A percentile compares a stretch with the other conserved stretches of the same genome.
Conservation (phyloP, 2,113 vertebrate species). For the Ceyx melanurus region DNA sequence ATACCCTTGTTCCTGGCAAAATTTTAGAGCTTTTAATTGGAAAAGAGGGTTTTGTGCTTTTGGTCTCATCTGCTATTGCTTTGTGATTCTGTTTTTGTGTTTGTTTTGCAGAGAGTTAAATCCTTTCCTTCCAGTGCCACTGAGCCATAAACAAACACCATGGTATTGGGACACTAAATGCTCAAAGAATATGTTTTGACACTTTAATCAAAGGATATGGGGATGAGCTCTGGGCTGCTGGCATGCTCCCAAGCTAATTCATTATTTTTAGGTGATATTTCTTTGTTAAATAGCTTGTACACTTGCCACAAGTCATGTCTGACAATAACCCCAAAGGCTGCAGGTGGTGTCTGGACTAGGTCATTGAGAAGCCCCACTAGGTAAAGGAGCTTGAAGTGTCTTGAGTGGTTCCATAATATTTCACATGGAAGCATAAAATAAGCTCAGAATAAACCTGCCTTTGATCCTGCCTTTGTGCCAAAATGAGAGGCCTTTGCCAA, state of each 20-base stretch:
- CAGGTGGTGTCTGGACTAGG: not conserved
- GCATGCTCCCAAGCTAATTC: not conserved
- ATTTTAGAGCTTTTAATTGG: not conserved
- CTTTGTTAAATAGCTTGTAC: not conserved
- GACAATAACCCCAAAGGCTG: not conserved
- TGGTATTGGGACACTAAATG: not conserved
- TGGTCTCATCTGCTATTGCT: not conserved
- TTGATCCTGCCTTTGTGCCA: not conserved
- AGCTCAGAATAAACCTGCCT: not conserved
- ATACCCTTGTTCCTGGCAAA: not conserved
- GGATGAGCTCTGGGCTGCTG: not conserved
- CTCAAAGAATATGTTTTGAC: not conserved
- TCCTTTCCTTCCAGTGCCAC: not conserved
- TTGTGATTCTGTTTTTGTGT: not conserved
- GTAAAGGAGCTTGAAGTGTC: not conserved
- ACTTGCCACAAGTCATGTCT: not conserved
- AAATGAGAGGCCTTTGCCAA: not conserved
- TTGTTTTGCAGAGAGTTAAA: constrained; percentile 40
- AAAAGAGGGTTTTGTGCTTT: constrained; percentile 2
- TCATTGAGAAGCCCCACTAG: not conserved
- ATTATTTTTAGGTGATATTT: not conserved
- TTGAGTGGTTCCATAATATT: not conserved
- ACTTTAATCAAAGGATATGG: not conserved
- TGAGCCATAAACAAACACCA: not conserved
- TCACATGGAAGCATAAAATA: not conserved